Base-by-base conservation (phyloP, 1,140 invertebrate species). In the Pogonomyrmex californicus region DNA sequence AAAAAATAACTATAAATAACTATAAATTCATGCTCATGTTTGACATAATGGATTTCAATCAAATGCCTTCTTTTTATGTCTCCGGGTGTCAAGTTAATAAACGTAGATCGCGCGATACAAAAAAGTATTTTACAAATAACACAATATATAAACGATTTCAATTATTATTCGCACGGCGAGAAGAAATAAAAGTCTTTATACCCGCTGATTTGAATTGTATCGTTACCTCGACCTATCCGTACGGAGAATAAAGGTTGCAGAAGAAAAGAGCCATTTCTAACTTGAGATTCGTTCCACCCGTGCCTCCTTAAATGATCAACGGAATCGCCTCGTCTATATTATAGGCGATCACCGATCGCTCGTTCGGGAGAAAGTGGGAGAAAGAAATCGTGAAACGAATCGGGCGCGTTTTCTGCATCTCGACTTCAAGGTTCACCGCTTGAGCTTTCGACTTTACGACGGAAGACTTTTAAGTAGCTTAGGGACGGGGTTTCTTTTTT, bases 291-390 rank as follows among this genome's bases (percentile, higher is more conserved):
- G 51, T 71, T 23, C 54, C 66, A 12, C 60, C 23, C 49, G 47
- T 66, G 76, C 33, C 33, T 44, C 9, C n/a, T 82, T n/a, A 36
- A 82, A 71, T 38, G 38, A 71, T 73, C 49, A 33, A 60, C 14
- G 44, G 6, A 60, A 38, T 60, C 63, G 36, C 7, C 36, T 82
- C 10, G 54, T 73, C 30, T 49, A 82, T 73, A 82, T 73, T 41
- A 62, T 36, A 30, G 14, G 14, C 38, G 58, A 78, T 76, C 17
- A 36, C 4, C 23, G 68, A 56, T 73, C 79, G 44, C 51, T 30
- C 73, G 70, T 82, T 82, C 66, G 17, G 12, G 62, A 71, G 68
- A 83, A 83, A 83, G 66, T 73, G 54, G 4, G 41, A 23, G 1
- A 41, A 79, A 60, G 51, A 82, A 82, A 49, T 17, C 38, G 51